Conservation (phyloP, 2,797 vertebrate species). For the Mus caroli region DNA sequence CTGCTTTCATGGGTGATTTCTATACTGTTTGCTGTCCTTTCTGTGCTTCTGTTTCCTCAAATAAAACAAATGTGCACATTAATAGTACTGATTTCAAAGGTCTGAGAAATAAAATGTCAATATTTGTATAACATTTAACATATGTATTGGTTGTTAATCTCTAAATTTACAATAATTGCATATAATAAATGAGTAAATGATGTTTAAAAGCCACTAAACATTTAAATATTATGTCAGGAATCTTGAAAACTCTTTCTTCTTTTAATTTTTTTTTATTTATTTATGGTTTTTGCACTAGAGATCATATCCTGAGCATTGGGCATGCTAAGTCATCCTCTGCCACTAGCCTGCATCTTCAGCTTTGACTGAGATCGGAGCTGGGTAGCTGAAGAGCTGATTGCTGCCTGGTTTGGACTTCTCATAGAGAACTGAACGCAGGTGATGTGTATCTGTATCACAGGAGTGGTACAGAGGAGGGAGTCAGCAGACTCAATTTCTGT, state of each 20-base stretch:
- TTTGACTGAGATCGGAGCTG: constrained; percentile 3
- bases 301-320: neutral
- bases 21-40: neutral
- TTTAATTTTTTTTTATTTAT: neutral
- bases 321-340: neutral
- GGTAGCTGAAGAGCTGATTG: neutral
- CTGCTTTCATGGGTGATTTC: neutral
- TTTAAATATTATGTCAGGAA: neutral
- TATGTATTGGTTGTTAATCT: neutral
- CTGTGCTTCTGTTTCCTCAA: neutral
- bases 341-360: neutral
- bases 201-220: constrained; percentile 1
- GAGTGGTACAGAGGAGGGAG: neutral
- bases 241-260: neutral
- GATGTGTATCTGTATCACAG: neutral
- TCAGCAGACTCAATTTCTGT: neutral
- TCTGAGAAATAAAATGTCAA: neutral
- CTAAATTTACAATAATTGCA: neutral
- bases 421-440: neutral
- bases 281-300: neutral
- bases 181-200: neutral
- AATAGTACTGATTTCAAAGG: neutral
- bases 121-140: constrained; percentile 11
- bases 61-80: neutral
- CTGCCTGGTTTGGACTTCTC: neutral